Evolutionary conservation across 2,113 vertebrate species (phyloP), one percentile per base, ranked within the genome.

Genomic region (Hylia prasina): DNA sequence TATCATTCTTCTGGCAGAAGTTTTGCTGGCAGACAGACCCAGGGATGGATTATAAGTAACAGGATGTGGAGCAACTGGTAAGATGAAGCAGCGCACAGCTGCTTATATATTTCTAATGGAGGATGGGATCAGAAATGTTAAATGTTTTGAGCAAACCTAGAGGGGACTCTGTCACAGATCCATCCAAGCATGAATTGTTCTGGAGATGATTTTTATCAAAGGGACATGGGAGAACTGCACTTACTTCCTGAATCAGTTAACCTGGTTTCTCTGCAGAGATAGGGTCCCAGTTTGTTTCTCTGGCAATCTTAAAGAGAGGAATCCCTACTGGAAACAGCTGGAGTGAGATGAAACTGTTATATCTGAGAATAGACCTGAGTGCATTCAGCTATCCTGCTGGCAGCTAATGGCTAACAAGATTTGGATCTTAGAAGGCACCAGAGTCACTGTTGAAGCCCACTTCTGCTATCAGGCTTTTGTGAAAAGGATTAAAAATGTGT

Each of bases 241-340:
- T 91, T 70, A 35, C 76, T 72, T 92, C 76, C 80, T 92, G 80
- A 89, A 89, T 82, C 80, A 76, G 86, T 92, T 93, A 94, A 94
- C 90, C 82, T 92, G 82, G 53, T 93, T 96, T 89, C 45, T 94
- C 79, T 82, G 71, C 79, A 78, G 87, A 90, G 58, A 69, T 70
- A 17, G 85, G 63, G n/a, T 63, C 57, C 68, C 79, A 40, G 22
- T 94, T 89, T 95, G 88, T 88, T 90, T 84, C 72, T 89, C 58
- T 66, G 51, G 56, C 82, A 95, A 2, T 94, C 39, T 63, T 89
- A 69, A 77, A 92, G 81, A 82, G 72, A 82, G 80, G 92, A 93
- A 71, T 92, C 90, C 89, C 79, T 96, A 73, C 76, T 90, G 92
- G 80, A 94, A 96, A 69, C 88, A 87, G 86, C 88, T 88, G 88